Evolutionary conservation across 2,797 vertebrate genomes (phyloP).

Genomic region (Sarcophilus harrisii): DNA sequence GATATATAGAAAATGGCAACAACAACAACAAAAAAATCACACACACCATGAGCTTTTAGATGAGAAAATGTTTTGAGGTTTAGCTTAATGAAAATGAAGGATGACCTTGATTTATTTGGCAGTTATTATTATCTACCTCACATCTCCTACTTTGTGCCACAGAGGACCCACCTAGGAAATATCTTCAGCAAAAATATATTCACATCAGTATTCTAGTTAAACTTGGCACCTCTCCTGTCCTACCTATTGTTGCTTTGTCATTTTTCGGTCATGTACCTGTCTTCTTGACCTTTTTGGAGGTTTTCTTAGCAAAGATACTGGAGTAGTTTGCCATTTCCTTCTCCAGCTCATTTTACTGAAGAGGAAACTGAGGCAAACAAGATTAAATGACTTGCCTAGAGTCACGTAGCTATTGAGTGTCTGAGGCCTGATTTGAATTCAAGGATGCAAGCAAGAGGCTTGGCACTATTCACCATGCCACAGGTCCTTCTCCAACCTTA

Average conservation of each 20-base stretch:
- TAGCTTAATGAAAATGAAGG: not conserved
- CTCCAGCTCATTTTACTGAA: not conserved
- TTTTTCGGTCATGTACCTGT: not conserved
- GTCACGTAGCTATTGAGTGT: not conserved
- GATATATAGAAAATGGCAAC: not conserved
- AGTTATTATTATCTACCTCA: not conserved
- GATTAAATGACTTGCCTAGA: not conserved
- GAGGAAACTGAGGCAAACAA: not conserved
- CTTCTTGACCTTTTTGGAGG: not conserved
- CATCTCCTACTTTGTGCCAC: too few species aligned
- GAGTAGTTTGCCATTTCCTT: not conserved
- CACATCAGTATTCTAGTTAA: not conserved
- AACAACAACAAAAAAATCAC: not conserved
- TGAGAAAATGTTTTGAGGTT: not conserved
- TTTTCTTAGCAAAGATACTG: not conserved
- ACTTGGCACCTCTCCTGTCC: not conserved
- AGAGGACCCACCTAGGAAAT: not conserved
- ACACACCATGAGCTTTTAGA: not conserved
- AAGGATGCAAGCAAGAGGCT: not conserved
- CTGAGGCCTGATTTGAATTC: not conserved
- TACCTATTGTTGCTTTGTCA: not conserved
- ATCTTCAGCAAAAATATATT: not conserved
- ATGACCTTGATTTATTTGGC: not conserved
- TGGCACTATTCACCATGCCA: not conserved
- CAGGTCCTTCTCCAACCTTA: not conserved